Evolutionary conservation across 2,113 vertebrate species (phyloP).

Genomic region (Bombycilla garrulus): DNA sequence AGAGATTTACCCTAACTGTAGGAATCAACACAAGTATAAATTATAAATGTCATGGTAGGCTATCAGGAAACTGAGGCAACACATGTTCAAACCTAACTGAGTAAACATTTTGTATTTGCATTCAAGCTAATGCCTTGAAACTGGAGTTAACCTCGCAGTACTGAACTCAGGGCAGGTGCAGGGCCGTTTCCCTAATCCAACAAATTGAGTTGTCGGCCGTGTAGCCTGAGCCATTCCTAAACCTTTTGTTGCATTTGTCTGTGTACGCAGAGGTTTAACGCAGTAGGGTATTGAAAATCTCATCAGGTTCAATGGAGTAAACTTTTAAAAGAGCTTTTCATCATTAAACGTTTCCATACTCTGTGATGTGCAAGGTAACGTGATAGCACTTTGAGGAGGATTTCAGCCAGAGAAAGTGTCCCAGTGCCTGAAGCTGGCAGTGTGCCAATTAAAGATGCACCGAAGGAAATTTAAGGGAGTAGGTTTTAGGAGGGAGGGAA

Average conservation of each 20-base stretch:
- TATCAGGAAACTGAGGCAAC: neutral
- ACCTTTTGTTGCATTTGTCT: neutral
- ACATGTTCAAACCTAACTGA: neutral
- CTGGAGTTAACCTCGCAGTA: neutral
- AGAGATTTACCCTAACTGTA: neutral
- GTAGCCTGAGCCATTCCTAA: neutral
- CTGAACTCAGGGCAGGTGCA: neutral
- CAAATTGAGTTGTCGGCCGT: neutral
- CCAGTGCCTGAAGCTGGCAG: neutral
- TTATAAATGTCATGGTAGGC: neutral
- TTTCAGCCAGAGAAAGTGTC: neutral
- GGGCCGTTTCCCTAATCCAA: neutral
- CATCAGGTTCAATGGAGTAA: neutral
- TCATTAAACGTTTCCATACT: neutral
- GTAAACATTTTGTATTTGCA: constrained; percentile 35
- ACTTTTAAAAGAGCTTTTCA: neutral
- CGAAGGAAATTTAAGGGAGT: neutral
- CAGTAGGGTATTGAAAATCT: neutral
- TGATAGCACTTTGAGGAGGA: neutral
- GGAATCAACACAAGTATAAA: neutral
- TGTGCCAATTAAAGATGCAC: neutral
- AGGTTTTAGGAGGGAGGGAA: neutral
- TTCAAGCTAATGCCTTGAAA: neutral
- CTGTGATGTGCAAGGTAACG: neutral
- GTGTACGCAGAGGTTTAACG: rapidly evolving